Percentiles rank a stretch among this genome's conserved stretches.
phyloP scores from a whole-genome alignment of 53 echinoderm and acorn worm species.

The Echinarachnius parma region DNA sequence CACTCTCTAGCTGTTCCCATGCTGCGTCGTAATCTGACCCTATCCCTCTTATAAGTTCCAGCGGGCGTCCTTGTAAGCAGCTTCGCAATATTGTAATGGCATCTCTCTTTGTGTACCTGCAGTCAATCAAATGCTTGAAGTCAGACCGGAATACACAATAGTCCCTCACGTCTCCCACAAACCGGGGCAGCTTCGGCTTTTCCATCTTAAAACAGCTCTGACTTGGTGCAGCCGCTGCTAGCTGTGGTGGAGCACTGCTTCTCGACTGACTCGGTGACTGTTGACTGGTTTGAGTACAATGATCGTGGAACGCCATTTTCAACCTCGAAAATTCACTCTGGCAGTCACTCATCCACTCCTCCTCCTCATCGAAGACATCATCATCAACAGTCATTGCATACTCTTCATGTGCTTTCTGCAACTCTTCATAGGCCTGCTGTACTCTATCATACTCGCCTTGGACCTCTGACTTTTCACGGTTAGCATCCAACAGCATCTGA shows the following conservation, averaged over 20 bases:
- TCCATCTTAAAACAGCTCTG: constrained; percentile 41
- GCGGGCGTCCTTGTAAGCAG: constrained; percentile 44
- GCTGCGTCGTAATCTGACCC: constrained; percentile 51
- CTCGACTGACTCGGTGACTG: too few species aligned
- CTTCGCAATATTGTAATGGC: constrained; percentile 41
- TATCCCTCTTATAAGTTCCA: constrained; percentile 50
- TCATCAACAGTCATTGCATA: constrained; percentile 7
- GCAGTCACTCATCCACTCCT: constrained; percentile 24
- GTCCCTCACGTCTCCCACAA: constrained; percentile 49
- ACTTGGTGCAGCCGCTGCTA: neutral
- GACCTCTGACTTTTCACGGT: neutral
- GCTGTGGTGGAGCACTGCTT: neutral
- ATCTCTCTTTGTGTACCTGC: constrained; percentile 35
- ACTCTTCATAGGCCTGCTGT: neutral
- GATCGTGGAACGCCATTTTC: neutral
- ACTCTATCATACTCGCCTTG: neutral
- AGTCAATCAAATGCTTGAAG: constrained; percentile 48
- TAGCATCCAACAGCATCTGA: neutral
- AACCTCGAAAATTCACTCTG: constrained; percentile 1
- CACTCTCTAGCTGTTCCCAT: constrained; percentile 42
- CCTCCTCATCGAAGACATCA: constrained; percentile 39
- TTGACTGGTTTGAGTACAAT: too few species aligned
- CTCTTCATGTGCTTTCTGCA: neutral
- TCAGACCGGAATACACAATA: constrained; percentile 41
- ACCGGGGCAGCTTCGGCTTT: constrained; percentile 53